Percentiles rank a stretch among this genome's conserved stretches.
Evolutionary conservation across 92 coral and sea anemone species (phyloP).

Genomic region (Porites lobata): DNA sequence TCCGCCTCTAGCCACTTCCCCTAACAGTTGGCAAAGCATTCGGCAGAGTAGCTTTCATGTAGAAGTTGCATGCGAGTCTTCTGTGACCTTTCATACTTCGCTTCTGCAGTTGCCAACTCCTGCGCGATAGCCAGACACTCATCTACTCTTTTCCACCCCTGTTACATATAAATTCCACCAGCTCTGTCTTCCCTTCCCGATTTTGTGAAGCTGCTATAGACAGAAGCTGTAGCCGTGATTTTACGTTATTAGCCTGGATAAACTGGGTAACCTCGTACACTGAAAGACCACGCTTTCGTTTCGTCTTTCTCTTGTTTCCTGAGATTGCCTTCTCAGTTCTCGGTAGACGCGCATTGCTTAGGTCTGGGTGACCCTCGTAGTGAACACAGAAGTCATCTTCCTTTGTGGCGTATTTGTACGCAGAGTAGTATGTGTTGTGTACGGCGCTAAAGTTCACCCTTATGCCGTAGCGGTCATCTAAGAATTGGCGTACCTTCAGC

Average conservation of each 20-base stretch:
- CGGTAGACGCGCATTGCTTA: background rate
- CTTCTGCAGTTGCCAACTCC: conserved; percentile 10
- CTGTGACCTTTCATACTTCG: conserved; percentile 2
- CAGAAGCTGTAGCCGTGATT: conserved; percentile 44
- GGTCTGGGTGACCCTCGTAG: conserved; percentile 31
- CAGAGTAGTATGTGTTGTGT: conserved; percentile 37
- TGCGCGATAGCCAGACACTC: conserved; percentile 18
- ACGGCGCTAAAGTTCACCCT: conserved; percentile 38
- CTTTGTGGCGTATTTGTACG: conserved; percentile 23
- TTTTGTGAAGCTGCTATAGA: conserved; percentile 26
- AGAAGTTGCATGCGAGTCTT: conserved; percentile 10
- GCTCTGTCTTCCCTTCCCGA: conserved; percentile 48
- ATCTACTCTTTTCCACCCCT: conserved; percentile 10
- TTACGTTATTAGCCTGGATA: conserved; percentile 35
- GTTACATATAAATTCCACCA: conserved; percentile 35
- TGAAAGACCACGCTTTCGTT: conserved; percentile 24
- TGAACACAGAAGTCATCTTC: background rate
- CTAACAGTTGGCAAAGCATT: background rate
- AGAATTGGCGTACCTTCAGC: conserved; percentile 30
- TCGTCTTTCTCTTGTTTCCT: conserved; percentile 1
- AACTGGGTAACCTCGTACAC: conserved; percentile 49
- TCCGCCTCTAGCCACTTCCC: conserved; percentile 27
- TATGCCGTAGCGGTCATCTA: background rate
- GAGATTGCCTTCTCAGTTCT: conserved; percentile 42
- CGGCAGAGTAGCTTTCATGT: background rate